Evolutionary conservation across 1,140 invertebrate species (phyloP), one percentile per base, ranked within the genome.

Genomic region (Alviniconcha marisindica): DNA sequence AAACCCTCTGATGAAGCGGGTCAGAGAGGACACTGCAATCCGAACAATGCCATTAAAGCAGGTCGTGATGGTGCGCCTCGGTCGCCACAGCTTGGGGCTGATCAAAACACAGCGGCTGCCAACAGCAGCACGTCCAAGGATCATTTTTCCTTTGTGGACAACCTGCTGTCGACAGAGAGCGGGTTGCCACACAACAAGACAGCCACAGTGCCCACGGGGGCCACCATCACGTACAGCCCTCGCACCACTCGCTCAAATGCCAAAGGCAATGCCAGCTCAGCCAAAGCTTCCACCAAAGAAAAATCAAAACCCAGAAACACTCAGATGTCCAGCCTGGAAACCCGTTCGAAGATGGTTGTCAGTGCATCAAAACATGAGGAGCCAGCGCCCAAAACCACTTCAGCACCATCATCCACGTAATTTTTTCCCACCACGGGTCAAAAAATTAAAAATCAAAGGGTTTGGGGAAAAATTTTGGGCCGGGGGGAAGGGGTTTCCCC

Each of bases 61-160:
- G 60, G 28, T n/a, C 4, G 60, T 63, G 60, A n/a, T 63, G 60
- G 21, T 31, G 28, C 60, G 5, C 10, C 4, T 24, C 7, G 24
- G 21, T 12, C 21, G 5, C n/a, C n/a, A n/a, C n/a, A n/a, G n/a
- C n/a, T n/a, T n/a, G 44, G 44, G 5, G 44, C 44, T 48, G n/a
- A n/a, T n/a, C n/a, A n/a, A n/a, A n/a, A n/a, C n/a, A n/a, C n/a
- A n/a, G 60, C 4, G 4, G 60, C 60, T 63, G 71, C 18, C 42
- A 44, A 14, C 7, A n/a, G 28, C n/a, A 51, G n/a, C 24, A 76
- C 21, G 15, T 28, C 38, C 40, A 48, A 54, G 40, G 73, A 76
- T 33, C 73, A 76, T 42, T 76, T 76, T 76, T 76, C 73, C 10
- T 76, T 76, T 76, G 73, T 76, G 40, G 73, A 76, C 24, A 54